Conservation (phyloP, 2,888 invertebrate genomes). For the Notocelia uddmanniana region DNA sequence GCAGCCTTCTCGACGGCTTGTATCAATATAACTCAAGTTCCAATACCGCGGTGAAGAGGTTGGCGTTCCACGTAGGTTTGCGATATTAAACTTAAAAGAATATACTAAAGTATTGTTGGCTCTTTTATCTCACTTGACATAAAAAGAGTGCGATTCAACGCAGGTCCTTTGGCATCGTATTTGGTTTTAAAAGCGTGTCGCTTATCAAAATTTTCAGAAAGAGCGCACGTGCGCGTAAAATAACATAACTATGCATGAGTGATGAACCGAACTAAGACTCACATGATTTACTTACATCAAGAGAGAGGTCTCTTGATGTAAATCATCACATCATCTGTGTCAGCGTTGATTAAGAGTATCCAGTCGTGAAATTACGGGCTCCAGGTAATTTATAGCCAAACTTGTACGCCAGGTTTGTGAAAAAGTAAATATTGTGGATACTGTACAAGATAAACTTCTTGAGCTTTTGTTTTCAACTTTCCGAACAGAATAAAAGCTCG, state of each 20-base stretch:
- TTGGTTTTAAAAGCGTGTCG: neutral
- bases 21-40: constrained; percentile 22
- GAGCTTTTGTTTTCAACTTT: constrained; percentile 36
- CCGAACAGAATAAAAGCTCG: constrained; percentile 37
- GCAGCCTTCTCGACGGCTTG: constrained; percentile 16
- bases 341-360: constrained; percentile 24
- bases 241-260: neutral
- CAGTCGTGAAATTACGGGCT: constrained; percentile 30
- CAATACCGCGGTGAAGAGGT: constrained; percentile 12
- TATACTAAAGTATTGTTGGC: neutral
- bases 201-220: neutral
- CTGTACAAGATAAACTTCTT: constrained; percentile 35
- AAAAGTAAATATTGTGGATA: constrained; percentile 38
- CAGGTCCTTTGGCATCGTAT: neutral
- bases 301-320: neutral
- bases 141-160: neutral
- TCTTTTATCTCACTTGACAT: no score
- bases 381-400: constrained; percentile 32
- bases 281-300: no score
- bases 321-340: constrained; percentile 16
- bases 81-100: neutral
- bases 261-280: neutral
- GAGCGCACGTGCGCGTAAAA: neutral
- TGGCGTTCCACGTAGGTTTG: neutral
- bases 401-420: constrained; percentile 22